Conservation (phyloP, 35 echinoderm and acorn worm species). For the Nesometra sesokonis region DNA sequence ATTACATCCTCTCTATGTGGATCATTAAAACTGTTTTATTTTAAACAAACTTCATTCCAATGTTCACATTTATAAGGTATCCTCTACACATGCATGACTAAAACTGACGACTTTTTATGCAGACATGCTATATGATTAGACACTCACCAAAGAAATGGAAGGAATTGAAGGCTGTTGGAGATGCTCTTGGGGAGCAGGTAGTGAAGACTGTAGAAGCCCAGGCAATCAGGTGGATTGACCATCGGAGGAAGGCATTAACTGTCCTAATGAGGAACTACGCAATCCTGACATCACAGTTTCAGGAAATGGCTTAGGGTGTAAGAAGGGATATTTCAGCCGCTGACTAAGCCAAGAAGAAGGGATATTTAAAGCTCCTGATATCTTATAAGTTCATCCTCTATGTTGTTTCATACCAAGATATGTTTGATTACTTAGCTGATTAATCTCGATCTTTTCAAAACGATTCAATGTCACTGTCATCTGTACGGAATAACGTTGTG, state of each 20-base stretch:
- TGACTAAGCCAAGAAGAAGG: conserved; percentile 52
- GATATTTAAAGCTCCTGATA: conserved; percentile 23
- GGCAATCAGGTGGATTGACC: conserved; percentile 55
- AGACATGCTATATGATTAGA: conserved; percentile 42
- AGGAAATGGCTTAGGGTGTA: conserved; percentile 25
- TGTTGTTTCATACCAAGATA: conserved; percentile 41
- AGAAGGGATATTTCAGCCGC: conserved; percentile 20
- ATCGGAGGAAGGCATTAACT: conserved; percentile 41
- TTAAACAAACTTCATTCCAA: too few relatives aligned
- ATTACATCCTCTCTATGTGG: too few relatives aligned
- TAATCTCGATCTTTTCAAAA: conserved; percentile 27
- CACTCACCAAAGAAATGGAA: conserved; percentile 44
- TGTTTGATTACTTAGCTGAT: conserved; percentile 34
- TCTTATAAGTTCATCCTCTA: conserved; percentile 21
- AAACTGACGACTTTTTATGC: conserved; percentile 44
- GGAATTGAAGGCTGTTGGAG: conserved; percentile 44
- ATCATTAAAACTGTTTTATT: too few relatives aligned
- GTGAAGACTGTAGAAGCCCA: conserved; percentile 38
- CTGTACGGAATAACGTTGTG: conserved; percentile 4
- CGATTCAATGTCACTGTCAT: neutral
- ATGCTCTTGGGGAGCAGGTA: conserved; percentile 26
- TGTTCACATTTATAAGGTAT: too few relatives aligned
- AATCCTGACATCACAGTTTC: conserved; percentile 18
- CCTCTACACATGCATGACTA: too few relatives aligned
- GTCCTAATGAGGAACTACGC: conserved; percentile 30